Evolutionary conservation across 2,113 vertebrate genomes (phyloP).

Genomic region (Choloepus hoffmanni): DNA sequence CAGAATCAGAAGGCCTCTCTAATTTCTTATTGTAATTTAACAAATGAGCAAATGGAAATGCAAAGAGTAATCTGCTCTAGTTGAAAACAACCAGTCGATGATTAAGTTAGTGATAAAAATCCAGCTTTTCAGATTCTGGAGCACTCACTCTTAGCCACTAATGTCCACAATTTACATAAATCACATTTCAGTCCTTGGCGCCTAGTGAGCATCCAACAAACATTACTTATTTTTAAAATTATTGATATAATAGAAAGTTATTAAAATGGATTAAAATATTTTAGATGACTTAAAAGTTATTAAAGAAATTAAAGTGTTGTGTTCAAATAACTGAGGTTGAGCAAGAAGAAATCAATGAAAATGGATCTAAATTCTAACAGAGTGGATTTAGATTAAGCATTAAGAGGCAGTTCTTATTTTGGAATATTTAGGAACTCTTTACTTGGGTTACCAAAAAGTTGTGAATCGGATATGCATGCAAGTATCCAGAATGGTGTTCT

Average conservation of each 20-base stretch:
- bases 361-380: neutral
- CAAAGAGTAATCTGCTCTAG: neutral
- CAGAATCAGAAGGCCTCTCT: no score
- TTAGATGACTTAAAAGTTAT: neutral
- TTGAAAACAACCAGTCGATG: neutral
- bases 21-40: no score
- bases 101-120: neutral
- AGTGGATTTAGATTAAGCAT: neutral
- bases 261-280: neutral
- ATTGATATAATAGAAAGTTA: conserved; percentile 11
- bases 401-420: neutral
- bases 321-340: conserved; percentile 32
- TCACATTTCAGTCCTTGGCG: neutral
- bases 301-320: neutral
- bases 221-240: no score
- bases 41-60: neutral
- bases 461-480: neutral
- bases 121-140: neutral
- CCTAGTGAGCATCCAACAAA: neutral
- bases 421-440: neutral
- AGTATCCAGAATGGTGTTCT: neutral
- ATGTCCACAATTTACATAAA: neutral
- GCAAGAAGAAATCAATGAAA: neutral
- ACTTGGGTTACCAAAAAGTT: neutral
- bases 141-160: neutral